Evolutionary conservation across 2,888 invertebrate species (phyloP).

Genomic region (Siphonodentalium dalli): DNA sequence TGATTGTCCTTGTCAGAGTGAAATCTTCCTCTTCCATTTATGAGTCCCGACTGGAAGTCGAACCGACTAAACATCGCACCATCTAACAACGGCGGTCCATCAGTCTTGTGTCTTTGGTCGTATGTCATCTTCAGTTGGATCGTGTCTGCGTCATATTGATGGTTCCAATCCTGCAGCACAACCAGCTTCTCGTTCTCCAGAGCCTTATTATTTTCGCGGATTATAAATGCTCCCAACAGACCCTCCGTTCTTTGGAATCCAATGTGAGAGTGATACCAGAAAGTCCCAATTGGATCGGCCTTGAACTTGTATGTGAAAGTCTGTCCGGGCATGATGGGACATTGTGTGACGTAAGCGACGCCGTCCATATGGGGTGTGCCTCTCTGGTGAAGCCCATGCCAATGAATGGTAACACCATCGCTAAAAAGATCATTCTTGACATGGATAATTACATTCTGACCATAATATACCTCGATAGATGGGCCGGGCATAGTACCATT

Average conservation of each 20-base stretch:
- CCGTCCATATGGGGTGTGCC: slow-evolving; percentile 43
- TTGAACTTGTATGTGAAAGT: slow-evolving; percentile 37
- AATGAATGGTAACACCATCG: slow-evolving; percentile 35
- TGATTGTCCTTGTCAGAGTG: background rate
- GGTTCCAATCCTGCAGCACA: too few relatives aligned
- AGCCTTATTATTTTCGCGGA: slow-evolving; percentile 17
- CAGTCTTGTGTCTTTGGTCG: too few relatives aligned
- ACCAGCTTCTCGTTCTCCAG: slow-evolving; percentile 4
- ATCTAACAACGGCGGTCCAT: too few relatives aligned
- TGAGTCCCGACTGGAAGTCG: too few relatives aligned
- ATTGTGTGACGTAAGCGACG: slow-evolving; percentile 38
- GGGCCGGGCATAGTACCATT: slow-evolving; percentile 45
- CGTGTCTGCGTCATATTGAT: too few relatives aligned
- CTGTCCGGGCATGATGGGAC: slow-evolving; percentile 35
- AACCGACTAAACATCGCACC: too few relatives aligned
- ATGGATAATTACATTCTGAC: slow-evolving; percentile 27
- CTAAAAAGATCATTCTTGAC: slow-evolving; percentile 32
- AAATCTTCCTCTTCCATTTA: too few relatives aligned
- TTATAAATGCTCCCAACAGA: slow-evolving; percentile 38
- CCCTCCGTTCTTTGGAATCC: slow-evolving; percentile 35
- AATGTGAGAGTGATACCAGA: slow-evolving; percentile 42
- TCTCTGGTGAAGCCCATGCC: slow-evolving; percentile 37
- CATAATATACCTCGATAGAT: slow-evolving; percentile 37
- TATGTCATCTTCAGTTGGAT: too few relatives aligned
- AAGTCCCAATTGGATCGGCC: slow-evolving; percentile 32